Percentiles rank a stretch among this genome's conserved stretches.
These are phyloP conservation scores for Ophioninae sp. DNA, from an alignment of 2,888 invertebrate species.

Conservation along the genomic window DNA sequence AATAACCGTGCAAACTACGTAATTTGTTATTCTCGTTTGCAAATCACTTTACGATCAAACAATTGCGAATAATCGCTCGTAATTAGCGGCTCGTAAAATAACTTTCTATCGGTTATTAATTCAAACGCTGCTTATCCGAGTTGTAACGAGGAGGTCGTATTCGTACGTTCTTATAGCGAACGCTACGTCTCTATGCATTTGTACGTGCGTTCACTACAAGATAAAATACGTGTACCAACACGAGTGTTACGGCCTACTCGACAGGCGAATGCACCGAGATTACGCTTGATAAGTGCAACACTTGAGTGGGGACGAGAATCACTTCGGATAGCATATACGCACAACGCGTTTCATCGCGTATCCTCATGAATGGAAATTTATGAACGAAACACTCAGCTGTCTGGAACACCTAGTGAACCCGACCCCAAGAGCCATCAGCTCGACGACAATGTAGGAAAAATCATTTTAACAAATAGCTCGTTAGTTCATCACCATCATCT, in stretches of 20 bases:
- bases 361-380: slow-evolving; percentile 75
- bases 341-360: slow-evolving; percentile 17
- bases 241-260: slow-evolving; percentile 60
- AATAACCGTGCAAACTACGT: not conserved
- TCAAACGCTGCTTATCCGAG: slow-evolving; percentile 9
- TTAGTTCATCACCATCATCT: slow-evolving; percentile 9
- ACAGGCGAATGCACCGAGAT: slow-evolving; percentile 72
- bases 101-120: not conserved
- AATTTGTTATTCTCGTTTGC: not conserved
- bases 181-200: not conserved
- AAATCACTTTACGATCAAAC: slow-evolving; percentile 9
- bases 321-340: slow-evolving; percentile 52
- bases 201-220: not conserved
- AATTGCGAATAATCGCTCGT: slow-evolving; percentile 9
- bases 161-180: not conserved
- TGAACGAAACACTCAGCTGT: slow-evolving; percentile 66
- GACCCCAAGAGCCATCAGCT: not conserved
- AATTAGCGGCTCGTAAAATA: slow-evolving; percentile 30
- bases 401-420: slow-evolving; percentile 9
- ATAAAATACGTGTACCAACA: slow-evolving; percentile 24
- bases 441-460: slow-evolving; percentile 15
- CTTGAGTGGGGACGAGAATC: slow-evolving; percentile 69
- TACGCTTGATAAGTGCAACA: slow-evolving; percentile 72
- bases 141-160: not conserved
- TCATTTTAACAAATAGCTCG: slow-evolving; percentile 23